These are phyloP conservation scores for Doris montereyensis DNA, from an alignment of 2,888 invertebrate species.

Conservation along the genomic window DNA sequence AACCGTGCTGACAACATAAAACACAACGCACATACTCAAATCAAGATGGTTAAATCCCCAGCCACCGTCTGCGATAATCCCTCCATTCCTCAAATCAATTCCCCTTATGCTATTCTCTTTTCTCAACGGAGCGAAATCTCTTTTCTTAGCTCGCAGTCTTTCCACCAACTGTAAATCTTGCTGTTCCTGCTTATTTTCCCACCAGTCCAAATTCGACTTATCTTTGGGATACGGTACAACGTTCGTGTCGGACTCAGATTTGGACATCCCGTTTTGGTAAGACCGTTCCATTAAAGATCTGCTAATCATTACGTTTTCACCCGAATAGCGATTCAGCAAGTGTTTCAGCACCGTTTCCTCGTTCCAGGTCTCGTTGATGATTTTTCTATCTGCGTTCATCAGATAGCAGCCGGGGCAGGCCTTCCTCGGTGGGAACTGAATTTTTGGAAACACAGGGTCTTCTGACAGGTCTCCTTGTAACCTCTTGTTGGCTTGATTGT, in stretches of 20 bases:
- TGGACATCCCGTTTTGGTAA: too few relatives aligned
- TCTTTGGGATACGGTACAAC: too few relatives aligned
- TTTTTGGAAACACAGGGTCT: conserved; percentile 91
- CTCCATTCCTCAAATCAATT: background rate
- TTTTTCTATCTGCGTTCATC: too few relatives aligned
- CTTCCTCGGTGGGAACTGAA: conserved; percentile 84
- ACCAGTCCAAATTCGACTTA: conserved; percentile 65
- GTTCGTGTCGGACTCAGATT: too few relatives aligned
- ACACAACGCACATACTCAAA: conserved; percentile 66
- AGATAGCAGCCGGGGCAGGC: conserved; percentile 77
- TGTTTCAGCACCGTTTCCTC: conserved; percentile 53
- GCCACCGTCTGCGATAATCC: background rate
- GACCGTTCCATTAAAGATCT: too few relatives aligned
- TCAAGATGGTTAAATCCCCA: conserved; percentile 60
- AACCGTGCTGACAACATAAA: conserved; percentile 61
- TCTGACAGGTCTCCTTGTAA: conserved; percentile 88
- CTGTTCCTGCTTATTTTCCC: conserved; percentile 58
- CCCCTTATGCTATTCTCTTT: background rate
- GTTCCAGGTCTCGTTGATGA: conserved; percentile 52
- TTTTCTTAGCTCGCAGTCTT: conserved; percentile 48
- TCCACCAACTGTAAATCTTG: conserved; percentile 57
- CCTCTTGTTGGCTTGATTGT: conserved; percentile 90
- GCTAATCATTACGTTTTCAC: conserved; percentile 46
- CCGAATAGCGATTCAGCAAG: conserved; percentile 56
- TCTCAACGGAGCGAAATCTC: conserved; percentile 24